A percentile compares a stretch with the other conserved stretches of the same genome.
These are phyloP conservation scores for Molothrus ater DNA, from an alignment of 2,797 vertebrate genomes.

Conservation along the genomic window DNA sequence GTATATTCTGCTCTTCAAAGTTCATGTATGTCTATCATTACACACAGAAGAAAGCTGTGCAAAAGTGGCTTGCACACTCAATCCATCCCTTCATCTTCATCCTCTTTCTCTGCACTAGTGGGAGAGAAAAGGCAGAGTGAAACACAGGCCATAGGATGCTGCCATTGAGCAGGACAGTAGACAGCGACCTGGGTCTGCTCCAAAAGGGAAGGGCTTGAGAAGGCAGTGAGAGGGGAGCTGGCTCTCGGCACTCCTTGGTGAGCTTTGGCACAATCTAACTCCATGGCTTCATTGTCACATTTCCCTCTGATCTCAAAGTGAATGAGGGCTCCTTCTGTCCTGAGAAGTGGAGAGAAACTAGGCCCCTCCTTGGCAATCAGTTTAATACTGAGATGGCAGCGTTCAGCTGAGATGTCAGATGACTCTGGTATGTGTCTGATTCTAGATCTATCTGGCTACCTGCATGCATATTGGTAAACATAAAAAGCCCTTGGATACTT, in stretches of 20 bases:
- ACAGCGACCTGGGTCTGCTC: neutral
- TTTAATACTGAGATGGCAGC: neutral
- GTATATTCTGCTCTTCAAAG: neutral
- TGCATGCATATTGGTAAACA: neutral
- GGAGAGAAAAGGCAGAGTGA: neutral
- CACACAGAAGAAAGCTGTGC: neutral
- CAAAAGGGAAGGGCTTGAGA: neutral
- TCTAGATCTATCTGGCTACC: neutral
- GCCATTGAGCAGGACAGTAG: neutral
- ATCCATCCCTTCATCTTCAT: accelerated
- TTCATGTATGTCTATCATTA: accelerated
- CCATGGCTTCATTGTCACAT: accelerated
- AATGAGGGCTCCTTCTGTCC: neutral
- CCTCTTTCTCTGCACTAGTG: neutral
- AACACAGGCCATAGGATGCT: neutral
- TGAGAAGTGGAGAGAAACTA: neutral
- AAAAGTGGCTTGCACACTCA: neutral
- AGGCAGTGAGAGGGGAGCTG: neutral
- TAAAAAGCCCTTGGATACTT: neutral
- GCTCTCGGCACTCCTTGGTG: neutral
- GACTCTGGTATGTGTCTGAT: neutral
- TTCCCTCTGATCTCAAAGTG: neutral
- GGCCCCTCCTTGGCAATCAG: neutral
- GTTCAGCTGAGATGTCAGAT: neutral
- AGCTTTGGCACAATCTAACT: neutral